phyloP scores from a whole-genome alignment of 2,113 vertebrate genomes.

The Seriola quinqueradiata region DNA sequence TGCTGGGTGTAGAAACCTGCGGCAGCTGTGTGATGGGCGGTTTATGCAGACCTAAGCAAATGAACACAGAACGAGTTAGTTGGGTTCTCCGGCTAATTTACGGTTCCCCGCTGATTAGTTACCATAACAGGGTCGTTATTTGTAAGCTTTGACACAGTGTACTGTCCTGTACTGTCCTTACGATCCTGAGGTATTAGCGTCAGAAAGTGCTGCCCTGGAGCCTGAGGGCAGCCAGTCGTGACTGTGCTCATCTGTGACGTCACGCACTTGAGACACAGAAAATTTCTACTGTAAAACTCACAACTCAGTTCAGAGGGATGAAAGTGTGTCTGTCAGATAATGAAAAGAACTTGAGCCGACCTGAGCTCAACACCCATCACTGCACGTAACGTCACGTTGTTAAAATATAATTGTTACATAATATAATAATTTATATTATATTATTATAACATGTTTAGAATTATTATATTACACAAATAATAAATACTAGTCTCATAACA shows the following conservation, averaged over 20 bases:
- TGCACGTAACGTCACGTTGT: too few relatives aligned
- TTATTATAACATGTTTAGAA: too few relatives aligned
- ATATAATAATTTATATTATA: too few relatives aligned
- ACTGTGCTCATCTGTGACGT: slow-evolving; percentile 22
- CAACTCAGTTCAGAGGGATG: not conserved
- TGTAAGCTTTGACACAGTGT: not conserved
- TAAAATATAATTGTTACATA: too few relatives aligned
- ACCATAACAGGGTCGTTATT: not conserved
- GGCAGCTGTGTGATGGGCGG: too few relatives aligned
- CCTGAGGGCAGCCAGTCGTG: slow-evolving; percentile 28
- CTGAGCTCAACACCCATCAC: too few relatives aligned
- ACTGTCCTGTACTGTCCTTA: not conserved
- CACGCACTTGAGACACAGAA: slow-evolving; percentile 9
- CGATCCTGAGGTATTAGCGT: slow-evolving; percentile 20
- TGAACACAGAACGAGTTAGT: not conserved
- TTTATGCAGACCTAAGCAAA: not conserved
- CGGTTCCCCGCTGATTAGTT: not conserved
- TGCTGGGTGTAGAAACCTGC: not conserved
- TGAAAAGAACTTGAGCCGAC: not conserved
- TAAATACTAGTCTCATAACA: too few relatives aligned
- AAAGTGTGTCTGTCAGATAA: not conserved
- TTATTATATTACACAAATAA: too few relatives aligned
- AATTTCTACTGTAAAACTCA: slow-evolving; percentile 8
- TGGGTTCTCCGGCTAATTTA: not conserved
- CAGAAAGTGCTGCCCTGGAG: slow-evolving; percentile 21